These are phyloP conservation scores for Lamellibrachia luymesi DNA, from an alignment of 1,140 invertebrate species.

Conservation along the genomic window DNA sequence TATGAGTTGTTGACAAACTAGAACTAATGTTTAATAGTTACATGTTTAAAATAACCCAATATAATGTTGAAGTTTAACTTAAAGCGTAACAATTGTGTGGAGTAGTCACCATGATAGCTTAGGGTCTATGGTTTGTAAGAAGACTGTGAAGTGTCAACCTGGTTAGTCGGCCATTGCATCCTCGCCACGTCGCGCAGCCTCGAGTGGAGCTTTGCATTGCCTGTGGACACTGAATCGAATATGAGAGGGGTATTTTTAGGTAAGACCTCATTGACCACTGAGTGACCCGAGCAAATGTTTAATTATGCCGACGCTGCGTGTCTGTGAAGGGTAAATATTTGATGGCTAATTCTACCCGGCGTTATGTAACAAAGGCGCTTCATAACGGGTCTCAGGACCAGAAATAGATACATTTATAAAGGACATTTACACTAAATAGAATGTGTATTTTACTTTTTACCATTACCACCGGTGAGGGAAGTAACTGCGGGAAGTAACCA, in stretches of 20 bases:
- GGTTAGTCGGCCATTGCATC: background rate
- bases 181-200: too few species aligned
- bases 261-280: background rate
- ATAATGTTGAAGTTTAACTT: too few species aligned
- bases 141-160: background rate
- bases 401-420: background rate
- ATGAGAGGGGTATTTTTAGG: background rate
- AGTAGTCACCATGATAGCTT: background rate
- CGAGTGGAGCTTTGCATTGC: slow-evolving; percentile 5
- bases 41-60: too few species aligned
- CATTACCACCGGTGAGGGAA: background rate
- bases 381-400: background rate
- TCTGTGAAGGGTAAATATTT: background rate
- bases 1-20: too few species aligned
- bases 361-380: background rate
- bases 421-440: background rate
- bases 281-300: background rate
- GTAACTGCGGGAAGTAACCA: background rate
- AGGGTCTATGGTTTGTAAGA: too few species aligned
- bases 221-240: background rate
- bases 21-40: too few species aligned
- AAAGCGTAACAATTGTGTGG: too few species aligned
- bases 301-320: background rate
- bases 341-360: background rate
- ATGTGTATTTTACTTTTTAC: background rate